Conservation (phyloP, 2,113 vertebrate genomes). For the Hydrolagus affinis region DNA sequence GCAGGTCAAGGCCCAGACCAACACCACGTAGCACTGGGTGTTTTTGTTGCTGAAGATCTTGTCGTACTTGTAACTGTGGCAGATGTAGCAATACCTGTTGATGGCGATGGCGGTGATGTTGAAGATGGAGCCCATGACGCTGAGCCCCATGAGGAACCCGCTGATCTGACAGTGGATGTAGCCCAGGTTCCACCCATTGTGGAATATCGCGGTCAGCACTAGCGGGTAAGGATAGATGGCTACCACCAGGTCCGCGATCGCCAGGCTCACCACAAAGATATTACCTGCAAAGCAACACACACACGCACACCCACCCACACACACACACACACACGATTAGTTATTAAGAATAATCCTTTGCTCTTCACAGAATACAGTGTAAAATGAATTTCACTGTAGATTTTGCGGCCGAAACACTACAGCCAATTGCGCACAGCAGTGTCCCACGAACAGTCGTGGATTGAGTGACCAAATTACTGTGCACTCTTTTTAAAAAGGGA, state of each 20-base stretch:
- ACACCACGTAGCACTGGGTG: slow-evolving; percentile 59
- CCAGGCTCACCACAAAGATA: slow-evolving; percentile 70
- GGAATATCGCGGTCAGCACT: slow-evolving; percentile 64
- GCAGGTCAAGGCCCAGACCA: slow-evolving; percentile 62
- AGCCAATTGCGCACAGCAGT: no score
- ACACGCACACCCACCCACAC: no score
- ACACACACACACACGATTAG: no score
- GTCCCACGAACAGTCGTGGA: no score
- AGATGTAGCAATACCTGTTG: slow-evolving; percentile 74
- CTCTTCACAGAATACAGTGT: no score
- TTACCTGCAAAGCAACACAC: slow-evolving; percentile 52
- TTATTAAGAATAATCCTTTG: no score
- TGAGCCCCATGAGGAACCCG: slow-evolving; percentile 71
- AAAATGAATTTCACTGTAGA: no score
- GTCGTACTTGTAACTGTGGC: slow-evolving; percentile 66
- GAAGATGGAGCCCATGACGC: slow-evolving; percentile 71
- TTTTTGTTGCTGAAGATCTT: slow-evolving; percentile 63
- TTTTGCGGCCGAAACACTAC: no score
- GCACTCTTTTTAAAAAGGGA: no score
- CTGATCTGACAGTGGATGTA: slow-evolving; percentile 69
- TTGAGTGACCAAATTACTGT: no score
- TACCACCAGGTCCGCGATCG: slow-evolving; percentile 66
- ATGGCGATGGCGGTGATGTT: slow-evolving; percentile 70
- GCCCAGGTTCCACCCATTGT: slow-evolving; percentile 64
- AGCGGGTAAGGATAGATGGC: slow-evolving; percentile 68